Conservation (phyloP, 2,113 vertebrate genomes). For the Lutjanus erythropterus region DNA sequence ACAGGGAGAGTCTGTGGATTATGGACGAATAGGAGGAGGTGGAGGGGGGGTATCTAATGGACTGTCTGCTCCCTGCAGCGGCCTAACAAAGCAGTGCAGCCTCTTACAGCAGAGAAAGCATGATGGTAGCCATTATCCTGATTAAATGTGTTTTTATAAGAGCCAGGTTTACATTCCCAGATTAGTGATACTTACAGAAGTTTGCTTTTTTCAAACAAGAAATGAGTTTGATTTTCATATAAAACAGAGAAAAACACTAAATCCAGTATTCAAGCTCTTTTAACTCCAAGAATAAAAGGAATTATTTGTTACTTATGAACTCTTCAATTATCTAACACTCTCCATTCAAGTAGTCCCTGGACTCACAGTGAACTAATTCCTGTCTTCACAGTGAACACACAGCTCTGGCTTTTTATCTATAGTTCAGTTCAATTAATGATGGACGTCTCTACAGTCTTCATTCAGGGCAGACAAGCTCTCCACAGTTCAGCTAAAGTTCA, state of each 20-base stretch:
- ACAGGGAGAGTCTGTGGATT: slow-evolving; percentile 30
- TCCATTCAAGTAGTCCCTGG: slow-evolving; percentile 15
- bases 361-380: slow-evolving; percentile 11
- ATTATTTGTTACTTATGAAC: background rate
- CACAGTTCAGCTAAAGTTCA: slow-evolving; percentile 20
- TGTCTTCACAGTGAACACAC: slow-evolving; percentile 18
- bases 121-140: slow-evolving; percentile 26
- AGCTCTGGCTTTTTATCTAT: slow-evolving; percentile 31
- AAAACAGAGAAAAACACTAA: background rate
- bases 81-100: slow-evolving; percentile 34
- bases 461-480: slow-evolving; percentile 23
- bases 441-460: slow-evolving; percentile 10
- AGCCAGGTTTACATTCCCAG: slow-evolving; percentile 7
- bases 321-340: background rate
- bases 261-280: slow-evolving; percentile 13
- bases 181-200: slow-evolving; percentile 12
- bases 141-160: slow-evolving; percentile 30
- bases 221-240: slow-evolving; percentile 9
- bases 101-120: slow-evolving; percentile 9
- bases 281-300: background rate
- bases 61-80: slow-evolving; percentile 27
- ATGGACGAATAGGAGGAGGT: slow-evolving; percentile 28
- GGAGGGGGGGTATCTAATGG: slow-evolving; percentile 12
- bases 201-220: slow-evolving; percentile 7
- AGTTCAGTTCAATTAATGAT: slow-evolving; percentile 24